A percentile compares a stretch with the other conserved stretches of the same genome.
phyloP scores from a whole-genome alignment of 92 coral and sea anemone species.

The Bergia sp. region DNA sequence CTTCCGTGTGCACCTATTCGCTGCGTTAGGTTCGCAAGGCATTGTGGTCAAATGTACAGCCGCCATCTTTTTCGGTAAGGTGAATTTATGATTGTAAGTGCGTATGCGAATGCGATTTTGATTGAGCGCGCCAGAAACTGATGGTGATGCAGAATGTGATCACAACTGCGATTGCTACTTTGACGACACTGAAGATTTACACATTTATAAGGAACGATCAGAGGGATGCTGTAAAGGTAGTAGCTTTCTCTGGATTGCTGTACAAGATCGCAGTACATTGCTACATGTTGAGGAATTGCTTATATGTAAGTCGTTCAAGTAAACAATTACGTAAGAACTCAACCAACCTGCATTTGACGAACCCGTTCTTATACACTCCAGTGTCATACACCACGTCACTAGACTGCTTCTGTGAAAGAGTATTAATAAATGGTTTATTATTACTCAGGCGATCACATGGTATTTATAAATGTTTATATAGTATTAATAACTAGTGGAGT shows the following conservation, averaged over 20 bases:
- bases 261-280: too few relatives aligned
- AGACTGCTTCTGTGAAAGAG: slow-evolving; percentile 47
- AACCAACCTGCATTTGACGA: slow-evolving; percentile 74
- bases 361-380: slow-evolving; percentile 64
- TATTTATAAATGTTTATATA: too few relatives aligned
- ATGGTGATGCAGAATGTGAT: background rate
- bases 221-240: background rate
- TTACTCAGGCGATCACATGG: background rate
- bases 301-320: background rate
- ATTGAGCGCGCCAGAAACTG: background rate
- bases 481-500: background rate
- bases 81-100: background rate
- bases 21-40: too few relatives aligned
- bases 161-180: background rate
- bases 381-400: slow-evolving; percentile 39
- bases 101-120: background rate
- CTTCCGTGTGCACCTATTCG: too few relatives aligned
- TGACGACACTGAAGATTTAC: background rate
- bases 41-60: too few relatives aligned
- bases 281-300: background rate
- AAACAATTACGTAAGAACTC: too few relatives aligned
- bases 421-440: background rate
- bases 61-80: too few relatives aligned
- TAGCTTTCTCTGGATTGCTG: too few relatives aligned
- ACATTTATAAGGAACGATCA: background rate